These are phyloP conservation scores for Hyperoplus immaculatus DNA, from an alignment of 2,797 vertebrate genomes.

Conservation along the genomic window DNA sequence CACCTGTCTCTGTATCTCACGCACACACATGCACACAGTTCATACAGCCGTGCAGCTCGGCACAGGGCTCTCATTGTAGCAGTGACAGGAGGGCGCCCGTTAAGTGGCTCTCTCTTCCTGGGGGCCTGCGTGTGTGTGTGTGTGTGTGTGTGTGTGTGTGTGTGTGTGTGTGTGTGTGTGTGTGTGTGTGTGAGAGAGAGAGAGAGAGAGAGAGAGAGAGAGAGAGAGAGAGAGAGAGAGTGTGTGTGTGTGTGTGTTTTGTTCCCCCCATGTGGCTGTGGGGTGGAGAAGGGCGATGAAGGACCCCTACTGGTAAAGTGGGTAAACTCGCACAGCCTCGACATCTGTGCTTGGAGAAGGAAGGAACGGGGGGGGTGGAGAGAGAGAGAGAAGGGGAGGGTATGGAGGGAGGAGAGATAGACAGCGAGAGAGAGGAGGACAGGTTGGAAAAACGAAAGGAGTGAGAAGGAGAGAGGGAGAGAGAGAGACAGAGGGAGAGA, in stretches of 20 bases:
- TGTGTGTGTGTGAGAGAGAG: background rate
- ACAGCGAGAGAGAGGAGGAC: slow-evolving; percentile 73
- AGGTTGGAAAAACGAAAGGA: slow-evolving; percentile 76
- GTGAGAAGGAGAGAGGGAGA: slow-evolving; percentile 67
- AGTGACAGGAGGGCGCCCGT: slow-evolving; percentile 81
- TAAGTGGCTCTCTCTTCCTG: slow-evolving; percentile 80
- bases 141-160: slow-evolving; percentile 24
- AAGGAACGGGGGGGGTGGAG: slow-evolving; percentile 44
- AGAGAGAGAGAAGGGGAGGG: slow-evolving; percentile 62
- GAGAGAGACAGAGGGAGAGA: slow-evolving; percentile 36
- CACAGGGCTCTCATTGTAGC: slow-evolving; percentile 78
- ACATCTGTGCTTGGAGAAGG: slow-evolving; percentile 85
- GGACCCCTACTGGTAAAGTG: slow-evolving; percentile 91
- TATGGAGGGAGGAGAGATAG: slow-evolving; percentile 73
- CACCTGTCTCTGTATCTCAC: slow-evolving; percentile 70
- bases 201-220: too few species aligned
- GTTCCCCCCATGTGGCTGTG: slow-evolving; percentile 78
- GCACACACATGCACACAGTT: slow-evolving; percentile 16
- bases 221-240: background rate
- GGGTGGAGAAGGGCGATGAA: slow-evolving; percentile 87
- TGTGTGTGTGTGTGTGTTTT: slow-evolving; percentile 39
- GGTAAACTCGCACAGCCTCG: slow-evolving; percentile 86
- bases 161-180: slow-evolving; percentile 41
- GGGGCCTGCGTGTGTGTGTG: slow-evolving; percentile 54
- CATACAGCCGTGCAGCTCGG: slow-evolving; percentile 64